phyloP scores from a whole-genome alignment of 2,888 invertebrate species.

The Hirudinaria manillensis region DNA sequence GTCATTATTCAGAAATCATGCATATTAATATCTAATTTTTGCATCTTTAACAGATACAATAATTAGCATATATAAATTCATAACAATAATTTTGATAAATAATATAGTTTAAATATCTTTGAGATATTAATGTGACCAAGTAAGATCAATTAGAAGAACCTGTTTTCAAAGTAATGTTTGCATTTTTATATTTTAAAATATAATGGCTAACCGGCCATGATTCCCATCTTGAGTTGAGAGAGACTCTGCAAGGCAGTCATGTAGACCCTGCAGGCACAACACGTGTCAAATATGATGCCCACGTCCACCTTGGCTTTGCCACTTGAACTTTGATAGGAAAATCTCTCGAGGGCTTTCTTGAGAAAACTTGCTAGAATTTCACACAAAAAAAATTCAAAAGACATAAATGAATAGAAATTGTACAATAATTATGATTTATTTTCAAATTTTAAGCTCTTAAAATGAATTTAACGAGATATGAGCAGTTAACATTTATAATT shows the following conservation, averaged over 20 bases:
- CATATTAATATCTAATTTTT: too few species aligned
- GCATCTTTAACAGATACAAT: too few species aligned
- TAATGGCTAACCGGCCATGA: constrained; percentile 69
- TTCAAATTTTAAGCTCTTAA: background rate
- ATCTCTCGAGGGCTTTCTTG: constrained; percentile 53
- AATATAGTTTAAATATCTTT: too few species aligned
- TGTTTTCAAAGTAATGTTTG: background rate
- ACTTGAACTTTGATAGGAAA: constrained; percentile 44
- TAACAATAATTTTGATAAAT: too few species aligned
- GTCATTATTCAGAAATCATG: too few species aligned
- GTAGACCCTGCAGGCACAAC: constrained; percentile 83
- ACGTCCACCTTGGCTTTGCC: constrained; percentile 70
- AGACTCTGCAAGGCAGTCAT: constrained; percentile 82
- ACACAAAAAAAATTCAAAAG: background rate
- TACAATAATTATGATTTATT: background rate
- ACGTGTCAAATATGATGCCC: constrained; percentile 73
- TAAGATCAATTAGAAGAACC: background rate
- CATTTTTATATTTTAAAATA: background rate
- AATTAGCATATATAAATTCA: too few species aligned
- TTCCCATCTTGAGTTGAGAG: constrained; percentile 81
- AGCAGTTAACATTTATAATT: too few species aligned
- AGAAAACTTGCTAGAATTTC: constrained; percentile 42
- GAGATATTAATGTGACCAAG: too few species aligned
- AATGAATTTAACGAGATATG: background rate
- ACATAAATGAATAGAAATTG: background rate